Evolutionary conservation across 1,140 invertebrate genomes (phyloP).

Genomic region (Branchinecta lindahli): DNA sequence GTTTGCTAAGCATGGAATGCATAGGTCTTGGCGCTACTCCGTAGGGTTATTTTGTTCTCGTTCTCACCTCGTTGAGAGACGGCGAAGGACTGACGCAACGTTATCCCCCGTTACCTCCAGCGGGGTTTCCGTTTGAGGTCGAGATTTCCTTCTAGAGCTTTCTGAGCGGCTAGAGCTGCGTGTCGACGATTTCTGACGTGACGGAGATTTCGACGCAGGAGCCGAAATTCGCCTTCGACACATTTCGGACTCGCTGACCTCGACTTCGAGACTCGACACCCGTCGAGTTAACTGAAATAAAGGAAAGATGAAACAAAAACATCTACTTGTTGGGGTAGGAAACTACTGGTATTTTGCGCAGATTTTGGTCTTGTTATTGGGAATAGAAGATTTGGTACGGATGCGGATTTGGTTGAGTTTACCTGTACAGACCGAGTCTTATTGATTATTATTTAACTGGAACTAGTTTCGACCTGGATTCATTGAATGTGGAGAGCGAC

Average conservation of each 20-base stretch:
- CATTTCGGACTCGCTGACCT: neutral
- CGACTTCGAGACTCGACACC: neutral
- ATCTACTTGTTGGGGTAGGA: no score
- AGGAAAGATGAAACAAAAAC: neutral
- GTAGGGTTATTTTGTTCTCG: no score
- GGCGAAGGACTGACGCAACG: neutral
- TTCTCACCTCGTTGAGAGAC: neutral
- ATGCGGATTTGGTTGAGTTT: no score
- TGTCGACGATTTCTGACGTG: neutral
- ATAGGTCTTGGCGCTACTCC: no score
- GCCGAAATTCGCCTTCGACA: neutral
- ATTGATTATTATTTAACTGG: no score
- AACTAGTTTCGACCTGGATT: no score
- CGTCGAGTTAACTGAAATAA: neutral
- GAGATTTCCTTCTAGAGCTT: neutral
- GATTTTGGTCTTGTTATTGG: no score
- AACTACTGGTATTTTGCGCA: no score
- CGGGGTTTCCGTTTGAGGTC: neutral
- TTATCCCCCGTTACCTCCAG: neutral
- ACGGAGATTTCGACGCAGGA: neutral
- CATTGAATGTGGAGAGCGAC: no score
- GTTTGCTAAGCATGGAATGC: no score
- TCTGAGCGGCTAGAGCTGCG: neutral
- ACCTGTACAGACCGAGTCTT: no score
- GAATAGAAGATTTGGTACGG: no score